Evolutionary conservation across 2,113 vertebrate genomes (phyloP).

Genomic region (Gracilinanus agilis): DNA sequence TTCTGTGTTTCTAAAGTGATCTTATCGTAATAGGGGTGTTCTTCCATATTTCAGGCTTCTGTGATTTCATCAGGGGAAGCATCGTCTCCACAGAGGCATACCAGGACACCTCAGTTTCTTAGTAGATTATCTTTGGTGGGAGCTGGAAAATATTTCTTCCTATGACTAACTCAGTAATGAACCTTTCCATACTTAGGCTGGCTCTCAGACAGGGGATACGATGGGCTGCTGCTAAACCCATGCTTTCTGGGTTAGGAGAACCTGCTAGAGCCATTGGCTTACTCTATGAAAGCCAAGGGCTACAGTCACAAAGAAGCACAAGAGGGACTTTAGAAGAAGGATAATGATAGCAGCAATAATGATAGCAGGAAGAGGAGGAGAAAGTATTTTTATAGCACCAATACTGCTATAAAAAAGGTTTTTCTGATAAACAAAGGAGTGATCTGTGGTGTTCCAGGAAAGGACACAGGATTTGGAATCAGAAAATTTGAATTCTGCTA

Average conservation of each 20-base stretch:
- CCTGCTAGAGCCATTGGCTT: neutral
- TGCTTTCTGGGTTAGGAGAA: neutral
- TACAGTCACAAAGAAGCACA: neutral
- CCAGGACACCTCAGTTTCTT: neutral
- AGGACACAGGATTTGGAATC: neutral
- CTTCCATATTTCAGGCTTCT: neutral
- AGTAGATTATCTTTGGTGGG: neutral
- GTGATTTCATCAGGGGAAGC: neutral
- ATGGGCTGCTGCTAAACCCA: neutral
- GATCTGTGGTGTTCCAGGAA: neutral
- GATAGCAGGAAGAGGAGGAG: neutral
- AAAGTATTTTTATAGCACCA: neutral
- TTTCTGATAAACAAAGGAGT: neutral
- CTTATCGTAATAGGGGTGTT: neutral
- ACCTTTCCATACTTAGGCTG: neutral
- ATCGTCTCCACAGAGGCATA: neutral
- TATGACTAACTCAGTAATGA: neutral
- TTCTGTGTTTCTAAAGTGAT: slow-evolving; percentile 14
- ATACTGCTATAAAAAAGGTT: neutral
- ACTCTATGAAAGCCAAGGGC: neutral
- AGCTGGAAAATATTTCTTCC: neutral
- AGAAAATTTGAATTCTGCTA: neutral
- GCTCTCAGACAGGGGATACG: neutral
- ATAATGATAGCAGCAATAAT: neutral
- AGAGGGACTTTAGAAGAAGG: neutral